These are phyloP conservation scores for Phthorimaea operculella DNA, from an alignment of 1,140 invertebrate species.

Conservation along the genomic window DNA sequence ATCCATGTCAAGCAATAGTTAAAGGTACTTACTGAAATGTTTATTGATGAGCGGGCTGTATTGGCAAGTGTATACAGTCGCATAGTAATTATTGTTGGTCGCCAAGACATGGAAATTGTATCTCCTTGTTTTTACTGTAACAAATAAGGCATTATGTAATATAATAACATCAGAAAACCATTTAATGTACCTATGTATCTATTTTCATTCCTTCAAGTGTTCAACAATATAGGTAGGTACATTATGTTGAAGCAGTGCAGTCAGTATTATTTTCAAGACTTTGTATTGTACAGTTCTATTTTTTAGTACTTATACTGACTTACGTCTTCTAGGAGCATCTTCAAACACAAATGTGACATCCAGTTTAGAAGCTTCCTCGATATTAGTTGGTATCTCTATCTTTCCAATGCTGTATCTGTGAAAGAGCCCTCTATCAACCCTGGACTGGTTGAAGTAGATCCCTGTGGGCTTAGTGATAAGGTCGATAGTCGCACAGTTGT, in stretches of 20 bases:
- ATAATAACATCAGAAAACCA: too few relatives aligned
- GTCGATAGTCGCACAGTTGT: conserved; percentile 47
- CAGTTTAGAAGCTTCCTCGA: conserved; percentile 32
- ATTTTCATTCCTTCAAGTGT: too few relatives aligned
- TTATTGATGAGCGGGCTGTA: conserved; percentile 55
- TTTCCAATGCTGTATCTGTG: conserved; percentile 47
- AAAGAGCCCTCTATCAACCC: conserved; percentile 47
- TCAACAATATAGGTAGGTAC: too few relatives aligned
- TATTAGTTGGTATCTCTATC: conserved; percentile 29
- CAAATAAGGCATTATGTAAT: too few relatives aligned
- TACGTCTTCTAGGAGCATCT: conserved; percentile 49
- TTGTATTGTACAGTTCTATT: too few relatives aligned
- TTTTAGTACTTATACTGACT: conserved; percentile 24
- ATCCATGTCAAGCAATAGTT: too few relatives aligned
- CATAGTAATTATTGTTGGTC: conserved; percentile 54
- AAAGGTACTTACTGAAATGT: conserved; percentile 54
- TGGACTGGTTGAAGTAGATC: conserved; percentile 48
- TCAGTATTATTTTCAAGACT: too few relatives aligned
- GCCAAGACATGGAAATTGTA: conserved; percentile 48
- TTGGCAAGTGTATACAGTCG: conserved; percentile 48
- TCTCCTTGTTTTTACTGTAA: conserved; percentile 47
- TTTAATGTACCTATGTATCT: too few relatives aligned
- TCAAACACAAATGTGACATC: conserved; percentile 35
- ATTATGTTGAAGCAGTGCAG: too few relatives aligned
- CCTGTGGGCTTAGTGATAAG: conserved; percentile 33